Evolutionary conservation across 1,140 invertebrate species (phyloP), one percentile per base, ranked within the genome.

Genomic region (Helicoverpa armigera): DNA sequence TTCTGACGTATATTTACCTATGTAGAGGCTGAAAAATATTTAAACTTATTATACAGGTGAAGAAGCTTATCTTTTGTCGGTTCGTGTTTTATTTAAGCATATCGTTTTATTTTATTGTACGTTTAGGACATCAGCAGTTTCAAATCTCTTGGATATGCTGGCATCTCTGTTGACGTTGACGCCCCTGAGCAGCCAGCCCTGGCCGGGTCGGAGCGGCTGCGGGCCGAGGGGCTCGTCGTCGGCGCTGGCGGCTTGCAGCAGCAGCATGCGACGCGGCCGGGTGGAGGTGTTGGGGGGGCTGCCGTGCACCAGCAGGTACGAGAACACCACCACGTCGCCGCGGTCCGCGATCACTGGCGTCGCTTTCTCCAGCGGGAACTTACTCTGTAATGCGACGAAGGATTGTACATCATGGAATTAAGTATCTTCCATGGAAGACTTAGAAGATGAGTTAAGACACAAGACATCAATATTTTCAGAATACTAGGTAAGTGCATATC

Each of bases 231-330:
- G 95, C 50, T 95, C 92, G 80, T 97, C 96, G 43, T 96, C 95
- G 0, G 96, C 96, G 2, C 94, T 91, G 72, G 91, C 91, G 12
- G 96, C 85, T 91, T 96, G 96, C 2, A 96, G 88, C 2, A 97
- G 92, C 80, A 96, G 95, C 96, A 97, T 97, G 0, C 96, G 89
- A 3, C 96, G 91, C 0, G 92, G 86, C 23, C 91, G 85, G 3
- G 83, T 86, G 1, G 96, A 96, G 3, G 89, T 82, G 87, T 97
- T 96, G 14, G 95, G 82, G 16, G 96, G 96, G 56, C 96, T 96
- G 11, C 96, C 96, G 87, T 97, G 96, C 14, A 97, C 86, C 16
- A 96, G 86, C 2, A 97, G 90, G 86, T 97, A 97, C 0, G 96
- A 96, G 85, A 97, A 97, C 31, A 96, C 92, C 5, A 96, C 90